These are phyloP conservation scores for Leucosticte australis DNA, from an alignment of 2,113 vertebrate genomes.

Conservation along the genomic window DNA sequence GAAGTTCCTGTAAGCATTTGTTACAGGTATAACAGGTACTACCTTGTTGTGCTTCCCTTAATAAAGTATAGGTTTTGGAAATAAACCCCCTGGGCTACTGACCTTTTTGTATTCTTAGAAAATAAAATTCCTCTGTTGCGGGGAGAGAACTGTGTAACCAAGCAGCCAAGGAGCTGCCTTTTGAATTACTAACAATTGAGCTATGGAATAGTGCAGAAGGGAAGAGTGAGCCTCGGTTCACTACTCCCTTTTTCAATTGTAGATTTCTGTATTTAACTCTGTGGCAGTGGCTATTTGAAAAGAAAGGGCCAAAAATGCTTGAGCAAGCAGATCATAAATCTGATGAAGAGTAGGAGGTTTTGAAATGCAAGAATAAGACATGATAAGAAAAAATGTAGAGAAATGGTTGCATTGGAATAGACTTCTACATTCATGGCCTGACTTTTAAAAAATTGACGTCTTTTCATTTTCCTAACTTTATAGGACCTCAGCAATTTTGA, in stretches of 20 bases:
- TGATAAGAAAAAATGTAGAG: neutral
- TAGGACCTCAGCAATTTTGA: conserved; percentile 9
- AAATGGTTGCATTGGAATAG: neutral
- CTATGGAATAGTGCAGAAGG: neutral
- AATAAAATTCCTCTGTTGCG: conserved; percentile 34
- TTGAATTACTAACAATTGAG: conserved; percentile 41
- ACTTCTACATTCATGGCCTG: neutral
- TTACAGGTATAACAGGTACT: conserved; percentile 20
- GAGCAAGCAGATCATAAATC: conserved; percentile 15
- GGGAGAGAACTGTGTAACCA: neutral
- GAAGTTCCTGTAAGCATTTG: conserved; percentile 33
- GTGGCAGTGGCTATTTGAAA: neutral
- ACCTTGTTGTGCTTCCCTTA: conserved; percentile 46
- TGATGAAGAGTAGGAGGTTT: neutral
- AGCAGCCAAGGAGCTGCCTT: conserved; percentile 46
- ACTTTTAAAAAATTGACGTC: neutral
- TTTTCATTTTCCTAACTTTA: neutral
- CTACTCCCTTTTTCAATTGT: neutral
- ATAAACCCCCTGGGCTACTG: conserved; percentile 33
- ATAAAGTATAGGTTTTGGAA: conserved; percentile 45
- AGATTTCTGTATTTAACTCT: conserved; percentile 16
- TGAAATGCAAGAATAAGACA: conserved; percentile 16
- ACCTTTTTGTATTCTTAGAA: conserved; percentile 39
- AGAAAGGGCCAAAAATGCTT: neutral
- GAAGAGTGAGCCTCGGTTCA: conserved; percentile 4